Base-by-base conservation (phyloP, 2,797 vertebrate species). In the Amphiprion clarkii region DNA sequence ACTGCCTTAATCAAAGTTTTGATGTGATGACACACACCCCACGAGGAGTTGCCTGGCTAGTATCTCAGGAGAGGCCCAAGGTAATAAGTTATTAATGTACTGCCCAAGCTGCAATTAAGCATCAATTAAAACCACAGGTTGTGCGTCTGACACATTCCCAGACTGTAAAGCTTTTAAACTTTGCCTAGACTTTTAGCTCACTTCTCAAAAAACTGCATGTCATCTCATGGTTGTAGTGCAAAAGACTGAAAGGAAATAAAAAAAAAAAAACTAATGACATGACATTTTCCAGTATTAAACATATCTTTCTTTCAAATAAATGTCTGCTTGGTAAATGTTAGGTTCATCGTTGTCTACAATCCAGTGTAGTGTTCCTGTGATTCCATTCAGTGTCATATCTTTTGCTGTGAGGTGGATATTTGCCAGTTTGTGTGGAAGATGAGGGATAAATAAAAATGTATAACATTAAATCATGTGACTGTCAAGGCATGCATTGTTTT, bases 1-100 rank as follows among this genome's bases (percentile, higher is more conserved):
- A 76, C 55, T 6, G 87, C 88, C 74, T 90, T 92, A 93, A 94
- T 93, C 92, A 92, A 89, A 90, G 83, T 86, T 89, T 80, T 88
- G 88, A 94, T 83, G 84, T 69, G 76, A 92, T 93, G 92, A 93
- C 93, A 91, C 72, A 58, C 68, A 49, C 64, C 73, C 69, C 46
- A 1, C 1, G 78, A 86, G 71, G 52, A 59, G 82, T 71, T 80
- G 60, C 72, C 44, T 76, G 53, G 82, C 64, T 33, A 42, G 67
- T 71, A 74, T 86, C 86, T 86, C 79, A 54, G 68, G 90, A 90
- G 87, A 91, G 49, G 54, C 46, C 74, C 56, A 82, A 60, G 71
- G 72, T 90, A 93, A 92, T 90, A 88, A 76, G 66, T 76, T 85
- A 82, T 88, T 90, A 92, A 92, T 82, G 85, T 80, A 71, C 83